These are phyloP conservation scores for Procambarus clarkii DNA, from an alignment of 1,140 invertebrate species.

Conservation along the genomic window DNA sequence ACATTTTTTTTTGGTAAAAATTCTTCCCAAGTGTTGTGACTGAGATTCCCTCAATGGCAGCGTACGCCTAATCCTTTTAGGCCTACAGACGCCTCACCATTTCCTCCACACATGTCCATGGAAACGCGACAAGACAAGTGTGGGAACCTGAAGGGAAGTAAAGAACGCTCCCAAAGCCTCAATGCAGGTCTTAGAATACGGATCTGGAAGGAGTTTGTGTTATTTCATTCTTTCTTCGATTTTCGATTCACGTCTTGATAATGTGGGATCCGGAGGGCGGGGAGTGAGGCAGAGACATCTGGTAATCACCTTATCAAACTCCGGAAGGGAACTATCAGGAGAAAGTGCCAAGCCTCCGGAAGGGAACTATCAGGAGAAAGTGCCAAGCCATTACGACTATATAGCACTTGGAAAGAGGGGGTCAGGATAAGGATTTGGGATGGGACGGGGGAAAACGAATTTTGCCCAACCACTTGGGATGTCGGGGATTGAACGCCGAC, in stretches of 20 bases:
- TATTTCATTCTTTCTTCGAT: not conserved
- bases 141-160: too few relatives aligned
- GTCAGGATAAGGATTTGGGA: too few relatives aligned
- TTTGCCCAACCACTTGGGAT: too few relatives aligned
- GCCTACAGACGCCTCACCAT: not conserved
- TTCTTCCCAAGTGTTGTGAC: not conserved
- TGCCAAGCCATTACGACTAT: too few relatives aligned
- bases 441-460: too few relatives aligned
- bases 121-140: slow-evolving; percentile 25
- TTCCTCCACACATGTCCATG: slow-evolving; percentile 8
- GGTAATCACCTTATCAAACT: not conserved
- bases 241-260: not conserved
- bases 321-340: not conserved
- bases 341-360: not conserved
- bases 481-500: too few relatives aligned
- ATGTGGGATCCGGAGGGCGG: not conserved
- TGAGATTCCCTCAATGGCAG: not conserved
- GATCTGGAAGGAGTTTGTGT: too few relatives aligned
- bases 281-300: not conserved
- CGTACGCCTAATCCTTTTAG: slow-evolving; percentile 32
- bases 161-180: not conserved
- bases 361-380: not conserved
- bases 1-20: not conserved
- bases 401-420: too few relatives aligned
- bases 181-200: slow-evolving; percentile 24